phyloP scores from a whole-genome alignment of 2,113 vertebrate species.

The Gallinago undulata region DNA sequence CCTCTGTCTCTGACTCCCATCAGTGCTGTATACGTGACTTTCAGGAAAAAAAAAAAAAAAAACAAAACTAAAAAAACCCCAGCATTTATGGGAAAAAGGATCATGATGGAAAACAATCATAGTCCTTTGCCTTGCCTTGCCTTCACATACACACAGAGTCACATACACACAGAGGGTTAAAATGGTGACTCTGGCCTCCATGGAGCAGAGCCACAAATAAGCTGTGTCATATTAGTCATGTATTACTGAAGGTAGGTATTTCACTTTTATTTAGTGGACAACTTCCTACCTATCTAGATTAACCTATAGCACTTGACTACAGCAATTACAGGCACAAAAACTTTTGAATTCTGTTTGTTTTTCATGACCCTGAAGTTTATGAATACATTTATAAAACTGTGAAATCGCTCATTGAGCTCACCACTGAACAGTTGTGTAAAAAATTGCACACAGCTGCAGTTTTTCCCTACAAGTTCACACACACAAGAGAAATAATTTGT shows the following conservation, averaged over 20 bases:
- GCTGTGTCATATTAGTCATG: not conserved
- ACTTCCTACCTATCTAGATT: not conserved
- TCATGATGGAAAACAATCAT: not conserved
- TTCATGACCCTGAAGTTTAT: not conserved
- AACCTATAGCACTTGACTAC: not conserved
- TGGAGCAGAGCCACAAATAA: not conserved
- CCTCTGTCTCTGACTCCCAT: not conserved
- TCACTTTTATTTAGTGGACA: not conserved
- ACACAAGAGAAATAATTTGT: not conserved
- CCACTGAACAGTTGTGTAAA: not conserved
- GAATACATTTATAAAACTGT: not conserved
- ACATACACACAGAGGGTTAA: not conserved
- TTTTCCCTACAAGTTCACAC: not conserved
- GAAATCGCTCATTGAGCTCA: not conserved
- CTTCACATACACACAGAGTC: not conserved
- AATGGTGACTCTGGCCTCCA: not conserved
- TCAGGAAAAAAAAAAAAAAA: not conserved
- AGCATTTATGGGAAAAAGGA: fast-evolving
- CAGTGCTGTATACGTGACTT: not conserved
- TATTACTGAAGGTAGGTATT: not conserved
- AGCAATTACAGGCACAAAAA: not conserved
- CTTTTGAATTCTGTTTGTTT: not conserved
- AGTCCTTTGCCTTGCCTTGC: not conserved
- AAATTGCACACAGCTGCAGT: not conserved
- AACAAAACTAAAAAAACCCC: too few relatives aligned